Evolutionary conservation across 2,888 invertebrate genomes (phyloP).

Genomic region (Drosophila pseudotakahashii): DNA sequence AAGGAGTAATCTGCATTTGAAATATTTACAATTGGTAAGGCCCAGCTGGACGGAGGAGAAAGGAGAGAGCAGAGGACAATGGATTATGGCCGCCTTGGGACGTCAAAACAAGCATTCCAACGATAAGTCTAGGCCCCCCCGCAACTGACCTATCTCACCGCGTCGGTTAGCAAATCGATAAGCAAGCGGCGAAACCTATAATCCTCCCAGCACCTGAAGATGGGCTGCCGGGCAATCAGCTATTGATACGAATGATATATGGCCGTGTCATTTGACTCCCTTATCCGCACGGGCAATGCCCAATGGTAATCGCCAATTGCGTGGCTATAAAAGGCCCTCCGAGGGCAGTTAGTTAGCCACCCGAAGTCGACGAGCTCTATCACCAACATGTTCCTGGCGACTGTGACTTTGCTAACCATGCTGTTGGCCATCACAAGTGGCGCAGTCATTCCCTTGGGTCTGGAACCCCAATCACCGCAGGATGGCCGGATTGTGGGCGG

Average conservation of each 20-base stretch:
- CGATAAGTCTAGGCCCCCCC: conserved; percentile 16
- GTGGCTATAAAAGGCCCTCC: conserved; percentile 30
- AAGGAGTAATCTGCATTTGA: conserved; percentile 31
- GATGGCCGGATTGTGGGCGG: conserved; percentile 62
- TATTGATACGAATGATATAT: conserved; percentile 29
- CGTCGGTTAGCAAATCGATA: conserved; percentile 9
- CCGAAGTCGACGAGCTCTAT: conserved; percentile 1
- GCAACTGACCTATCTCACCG: conserved; percentile 31
- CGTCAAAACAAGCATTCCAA: conserved; percentile 24
- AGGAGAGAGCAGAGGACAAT: not conserved
- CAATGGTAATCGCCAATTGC: not conserved
- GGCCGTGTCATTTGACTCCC: conserved; percentile 28
- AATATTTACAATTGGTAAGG: conserved; percentile 52
- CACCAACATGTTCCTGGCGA: conserved; percentile 27
- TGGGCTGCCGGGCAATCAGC: conserved; percentile 14
- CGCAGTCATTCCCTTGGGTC: conserved; percentile 26
- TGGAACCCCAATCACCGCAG: conserved; percentile 7
- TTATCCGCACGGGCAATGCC: conserved; percentile 25
- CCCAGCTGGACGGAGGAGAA: conserved; percentile 33
- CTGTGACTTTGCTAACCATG: not conserved
- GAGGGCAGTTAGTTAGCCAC: conserved; percentile 11
- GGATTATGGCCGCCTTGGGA: conserved; percentile 15
- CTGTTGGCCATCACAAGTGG: conserved; percentile 21
- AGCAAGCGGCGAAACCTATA: not conserved
- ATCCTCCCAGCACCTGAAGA: conserved; percentile 17